phyloP scores from a whole-genome alignment of 2,888 invertebrate genomes.

The Drosophila neonasuta region DNA sequence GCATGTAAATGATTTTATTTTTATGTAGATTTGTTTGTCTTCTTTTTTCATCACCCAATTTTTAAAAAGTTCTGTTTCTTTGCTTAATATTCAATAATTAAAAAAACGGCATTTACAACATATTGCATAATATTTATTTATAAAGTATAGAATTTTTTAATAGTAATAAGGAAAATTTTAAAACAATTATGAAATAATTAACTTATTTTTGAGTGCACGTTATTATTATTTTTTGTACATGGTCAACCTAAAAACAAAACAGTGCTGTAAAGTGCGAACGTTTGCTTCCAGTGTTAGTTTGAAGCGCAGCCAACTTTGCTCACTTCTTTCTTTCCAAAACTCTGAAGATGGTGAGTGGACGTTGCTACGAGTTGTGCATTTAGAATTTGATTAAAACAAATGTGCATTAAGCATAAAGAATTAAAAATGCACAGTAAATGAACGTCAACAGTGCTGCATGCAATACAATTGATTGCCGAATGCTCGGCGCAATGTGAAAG shows the following conservation, averaged over 20 bases:
- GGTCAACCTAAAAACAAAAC: constrained; percentile 26
- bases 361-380: constrained; percentile 59
- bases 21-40: no score
- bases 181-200: not conserved
- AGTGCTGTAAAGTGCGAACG: constrained; percentile 26
- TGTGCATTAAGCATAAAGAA: constrained; percentile 20
- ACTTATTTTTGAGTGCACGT: not conserved
- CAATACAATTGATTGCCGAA: constrained; percentile 12
- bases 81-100: no score
- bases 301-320: constrained; percentile 76
- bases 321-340: constrained; percentile 80
- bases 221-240: not conserved
- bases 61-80: no score
- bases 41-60: no score
- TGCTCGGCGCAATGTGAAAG: constrained; percentile 44
- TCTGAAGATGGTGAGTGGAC: constrained; percentile 82
- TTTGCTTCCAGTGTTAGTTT: constrained; percentile 14
- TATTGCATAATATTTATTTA: no score
- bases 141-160: no score
- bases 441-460: constrained; percentile 11
- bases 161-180: no score
- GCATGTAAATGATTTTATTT: no score
- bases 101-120: no score
- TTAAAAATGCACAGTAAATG: constrained; percentile 11
- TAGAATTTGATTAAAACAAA: constrained; percentile 33